Percentiles rank a stretch among this genome's conserved stretches.
phyloP scores from a whole-genome alignment of 2,797 vertebrate genomes.

The Bufotes viridis region DNA sequence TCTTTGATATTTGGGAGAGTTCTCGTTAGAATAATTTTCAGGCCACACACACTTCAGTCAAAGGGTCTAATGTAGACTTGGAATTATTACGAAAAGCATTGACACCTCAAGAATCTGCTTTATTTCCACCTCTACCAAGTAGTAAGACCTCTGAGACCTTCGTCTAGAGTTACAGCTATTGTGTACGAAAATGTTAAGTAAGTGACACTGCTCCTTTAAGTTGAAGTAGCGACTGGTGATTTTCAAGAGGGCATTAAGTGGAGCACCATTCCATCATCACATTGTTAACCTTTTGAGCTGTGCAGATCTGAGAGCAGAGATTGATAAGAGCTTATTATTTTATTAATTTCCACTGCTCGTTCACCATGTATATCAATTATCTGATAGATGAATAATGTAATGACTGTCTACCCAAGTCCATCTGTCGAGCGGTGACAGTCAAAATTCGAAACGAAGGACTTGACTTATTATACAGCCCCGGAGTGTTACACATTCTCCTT shows the following conservation, averaged over 20 bases:
- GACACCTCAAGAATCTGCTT: neutral
- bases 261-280: slow-evolving; percentile 45
- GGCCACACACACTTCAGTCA: neutral
- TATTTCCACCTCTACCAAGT: neutral
- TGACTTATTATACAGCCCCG: slow-evolving; percentile 28
- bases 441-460: slow-evolving; percentile 7
- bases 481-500: neutral
- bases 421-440: slow-evolving; percentile 28
- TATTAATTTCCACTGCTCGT: slow-evolving; percentile 54
- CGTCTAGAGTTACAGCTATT: slow-evolving; percentile 10
- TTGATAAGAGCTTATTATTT: slow-evolving; percentile 61
- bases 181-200: slow-evolving; percentile 39
- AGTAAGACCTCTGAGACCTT: neutral
- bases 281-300: slow-evolving; percentile 60
- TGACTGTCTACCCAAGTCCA: slow-evolving; percentile 37
- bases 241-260: slow-evolving; percentile 49
- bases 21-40: neutral
- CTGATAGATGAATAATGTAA: slow-evolving; percentile 54
- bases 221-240: slow-evolving; percentile 39
- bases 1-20: neutral
- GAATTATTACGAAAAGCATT: neutral
- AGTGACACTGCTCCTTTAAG: slow-evolving; percentile 43
- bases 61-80: neutral
- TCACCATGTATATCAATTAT: slow-evolving; percentile 57
- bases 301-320: slow-evolving; percentile 48